Conservation (phyloP, 2,113 vertebrate genomes). For the Tyto alba region DNA sequence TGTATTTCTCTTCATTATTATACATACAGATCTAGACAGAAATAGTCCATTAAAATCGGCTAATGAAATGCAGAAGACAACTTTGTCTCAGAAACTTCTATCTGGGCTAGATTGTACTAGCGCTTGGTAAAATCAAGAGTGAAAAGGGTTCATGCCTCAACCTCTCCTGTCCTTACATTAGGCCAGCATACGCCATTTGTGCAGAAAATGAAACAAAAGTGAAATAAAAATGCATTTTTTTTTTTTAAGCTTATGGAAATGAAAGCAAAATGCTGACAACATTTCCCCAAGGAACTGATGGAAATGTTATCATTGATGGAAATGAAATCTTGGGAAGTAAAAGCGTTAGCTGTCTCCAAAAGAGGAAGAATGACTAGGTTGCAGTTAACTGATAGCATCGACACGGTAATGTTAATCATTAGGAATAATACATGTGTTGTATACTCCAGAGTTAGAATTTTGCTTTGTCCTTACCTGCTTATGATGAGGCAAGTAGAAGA, state of each 20-base stretch:
- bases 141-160: background rate
- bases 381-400: background rate
- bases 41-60: background rate
- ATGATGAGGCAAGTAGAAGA: background rate
- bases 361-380: background rate
- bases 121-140: background rate
- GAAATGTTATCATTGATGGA: background rate
- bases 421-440: background rate
- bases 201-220: background rate
- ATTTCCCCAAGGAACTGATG: background rate
- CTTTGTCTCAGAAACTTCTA: background rate
- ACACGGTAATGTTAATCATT: background rate
- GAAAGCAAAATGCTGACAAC: background rate
- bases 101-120: background rate
- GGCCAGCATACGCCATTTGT: fast-evolving
- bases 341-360: background rate
- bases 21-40: background rate
- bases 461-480: slow-evolving; percentile 44
- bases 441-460: background rate
- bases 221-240: background rate
- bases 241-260: background rate
- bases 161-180: background rate
- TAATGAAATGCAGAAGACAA: background rate
- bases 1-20: background rate
- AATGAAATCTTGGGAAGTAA: background rate